Conservation (phyloP, 1,140 invertebrate genomes). For the Cataglyphis hispanica region DNA sequence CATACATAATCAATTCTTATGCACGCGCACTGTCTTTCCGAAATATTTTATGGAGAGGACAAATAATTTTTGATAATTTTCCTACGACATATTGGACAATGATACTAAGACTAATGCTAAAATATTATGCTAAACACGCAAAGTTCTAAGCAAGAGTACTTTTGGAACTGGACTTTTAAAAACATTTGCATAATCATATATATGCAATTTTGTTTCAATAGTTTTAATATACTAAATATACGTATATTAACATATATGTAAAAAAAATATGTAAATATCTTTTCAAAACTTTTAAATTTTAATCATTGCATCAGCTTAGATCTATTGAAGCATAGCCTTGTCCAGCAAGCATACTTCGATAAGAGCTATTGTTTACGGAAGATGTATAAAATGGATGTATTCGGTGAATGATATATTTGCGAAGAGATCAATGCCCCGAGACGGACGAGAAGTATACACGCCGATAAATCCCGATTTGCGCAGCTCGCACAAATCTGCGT, state of each 20-base stretch:
- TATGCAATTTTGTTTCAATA: neutral
- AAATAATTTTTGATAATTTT: too few relatives aligned
- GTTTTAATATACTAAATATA: neutral
- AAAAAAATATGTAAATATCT: neutral
- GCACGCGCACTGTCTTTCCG: neutral
- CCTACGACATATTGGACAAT: neutral
- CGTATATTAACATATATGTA: neutral
- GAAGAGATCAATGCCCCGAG: neutral
- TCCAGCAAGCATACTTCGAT: neutral
- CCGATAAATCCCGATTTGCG: conserved; percentile 5
- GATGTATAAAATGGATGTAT: neutral
- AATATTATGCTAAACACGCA: neutral
- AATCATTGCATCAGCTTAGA: neutral
- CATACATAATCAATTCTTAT: too few relatives aligned
- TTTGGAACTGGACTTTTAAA: neutral
- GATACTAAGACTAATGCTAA: neutral
- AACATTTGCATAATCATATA: neutral
- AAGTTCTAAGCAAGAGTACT: neutral
- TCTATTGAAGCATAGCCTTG: neutral
- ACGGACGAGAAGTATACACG: neutral
- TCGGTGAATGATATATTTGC: neutral
- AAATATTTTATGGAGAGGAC: too few relatives aligned
- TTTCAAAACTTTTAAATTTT: neutral
- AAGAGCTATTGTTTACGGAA: neutral
- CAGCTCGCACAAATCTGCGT: neutral